Evolutionary conservation across 2,888 invertebrate genomes (phyloP), one percentile per base, ranked within the genome.

Genomic region (Pollenia labialis): DNA sequence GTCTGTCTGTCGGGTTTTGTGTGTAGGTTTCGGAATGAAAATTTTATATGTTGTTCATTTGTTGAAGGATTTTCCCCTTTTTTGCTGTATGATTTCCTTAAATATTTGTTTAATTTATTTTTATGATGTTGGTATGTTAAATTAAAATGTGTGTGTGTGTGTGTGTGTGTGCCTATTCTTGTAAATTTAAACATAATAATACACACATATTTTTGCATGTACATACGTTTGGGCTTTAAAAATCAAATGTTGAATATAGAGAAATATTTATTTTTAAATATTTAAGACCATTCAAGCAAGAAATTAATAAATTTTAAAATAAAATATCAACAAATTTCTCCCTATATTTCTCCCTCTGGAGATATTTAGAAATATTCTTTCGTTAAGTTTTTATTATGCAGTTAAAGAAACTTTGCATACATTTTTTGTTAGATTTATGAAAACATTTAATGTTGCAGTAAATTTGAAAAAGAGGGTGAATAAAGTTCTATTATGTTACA

Each of bases 61-160:
- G 14, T 58, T 72, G 32, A 48, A 18, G 52, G 18, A 7, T n/a
- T 60, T 71, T 62, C 42, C 62, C 10, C 64, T 54, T 58, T 60
- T 50, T 66, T 50, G 14, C 14, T 48, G 2, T 18, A 72, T 48
- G 16, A 50, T 56, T 74, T 72, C 32, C 18, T 74, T 48, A 74
- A 58, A 74, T 74, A 66, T 58, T 50, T 74, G 14, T 56, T 66
- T 74, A 66, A 44, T 23, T 54, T 52, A n/a, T 69, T 75, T 50
- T 66, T 46, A 71, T 75, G 32, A 14, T 48, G 18, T 44, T 48
- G 18, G 48, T 7, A 56, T 83, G 52, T 71, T 48, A 14, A 58
- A 66, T 40, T n/a, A 44, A 18, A 56, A 14, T 62, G 69, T n/a
- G 48, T 46, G 11, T 40, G n/a, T 23, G 23, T 23, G 23, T 23